Base-by-base conservation (phyloP, 2,113 vertebrate species). In the Piprites chloris region DNA sequence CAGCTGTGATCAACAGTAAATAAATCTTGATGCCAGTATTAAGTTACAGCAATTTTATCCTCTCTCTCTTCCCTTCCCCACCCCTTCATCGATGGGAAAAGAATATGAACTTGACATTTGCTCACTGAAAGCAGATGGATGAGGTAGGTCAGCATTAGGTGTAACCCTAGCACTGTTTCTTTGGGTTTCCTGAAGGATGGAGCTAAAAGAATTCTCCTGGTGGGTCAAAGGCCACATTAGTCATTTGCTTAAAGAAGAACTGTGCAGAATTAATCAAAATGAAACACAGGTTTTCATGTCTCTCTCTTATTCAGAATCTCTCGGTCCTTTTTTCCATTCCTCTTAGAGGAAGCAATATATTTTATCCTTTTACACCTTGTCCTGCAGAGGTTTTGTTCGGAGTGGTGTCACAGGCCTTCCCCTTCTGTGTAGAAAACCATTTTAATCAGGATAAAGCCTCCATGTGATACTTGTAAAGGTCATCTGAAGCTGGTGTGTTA, bases 361-460 rank as follows among this genome's bases (percentile, higher is more conserved):
- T 95, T 96, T 95, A 96, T 96, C 96, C 96, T 97, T 97, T 97
- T 93, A 92, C 94, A 97, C 94, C 96, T 97, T 95, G 87, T 96
- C 97, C 97, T 97, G 96, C 92, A 88, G 94, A 97, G 96, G 95
- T 97, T 97, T 97, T 97, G 95, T 97, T 97, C 94, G 58, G 71
- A 91, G 91, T 96, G 96, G 96, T 97, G 97, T 97, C 97, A 96
- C 85, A 94, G 96, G 87, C 96, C 90, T 98, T 97, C 96, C 96
- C 91, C 95, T 97, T 96, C 97, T 93, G 96, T 93, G 96, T 97
- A 95, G 58, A 97, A 97, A 98, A 97, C 93, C 95, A 97, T 98
- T 98, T 98, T 98, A 97, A 98, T 98, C 97, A 97, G 96, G 97
- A 97, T 97, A 93, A 97, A 98, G 92, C 91, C 89, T 93, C 96